Evolutionary conservation across 2,797 vertebrate genomes (phyloP).

Genomic region (Gorsachius magnificus): DNA sequence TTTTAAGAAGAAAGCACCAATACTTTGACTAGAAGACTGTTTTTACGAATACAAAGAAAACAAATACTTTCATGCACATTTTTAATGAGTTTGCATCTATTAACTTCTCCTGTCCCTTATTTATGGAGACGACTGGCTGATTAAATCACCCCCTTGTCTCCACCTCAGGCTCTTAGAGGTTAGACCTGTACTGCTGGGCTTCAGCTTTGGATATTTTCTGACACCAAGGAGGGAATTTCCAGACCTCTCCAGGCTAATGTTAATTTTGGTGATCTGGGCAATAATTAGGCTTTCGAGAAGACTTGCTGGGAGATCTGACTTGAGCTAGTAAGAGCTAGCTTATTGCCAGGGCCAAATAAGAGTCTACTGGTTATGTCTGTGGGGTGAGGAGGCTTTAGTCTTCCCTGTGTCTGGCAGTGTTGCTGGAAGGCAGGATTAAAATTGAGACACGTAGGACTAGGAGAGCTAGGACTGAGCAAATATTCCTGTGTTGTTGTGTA

Average conservation of each 20-base stretch:
- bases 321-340: not conserved
- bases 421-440: not conserved
- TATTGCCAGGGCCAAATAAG: not conserved
- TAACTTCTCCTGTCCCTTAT: not conserved
- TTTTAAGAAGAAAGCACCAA: not conserved
- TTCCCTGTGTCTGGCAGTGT: not conserved
- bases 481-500: no score
- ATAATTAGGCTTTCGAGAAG: not conserved
- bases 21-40: not conserved
- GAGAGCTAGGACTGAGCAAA: not conserved
- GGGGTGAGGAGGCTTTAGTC: not conserved
- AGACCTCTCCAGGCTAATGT: not conserved
- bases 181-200: not conserved
- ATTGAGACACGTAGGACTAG: fast-evolving
- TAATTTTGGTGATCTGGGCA: not conserved
- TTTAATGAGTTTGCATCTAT: not conserved
- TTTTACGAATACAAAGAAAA: not conserved
- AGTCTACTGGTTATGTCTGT: not conserved
- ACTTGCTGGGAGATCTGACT: not conserved
- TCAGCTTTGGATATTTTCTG: not conserved
- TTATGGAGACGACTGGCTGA: not conserved
- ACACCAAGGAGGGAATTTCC: not conserved
- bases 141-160: not conserved
- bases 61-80: not conserved
- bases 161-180: not conserved